These are phyloP conservation scores for Meloidogyne hapla DNA, from an alignment of 1,140 invertebrate species.

Conservation along the genomic window DNA sequence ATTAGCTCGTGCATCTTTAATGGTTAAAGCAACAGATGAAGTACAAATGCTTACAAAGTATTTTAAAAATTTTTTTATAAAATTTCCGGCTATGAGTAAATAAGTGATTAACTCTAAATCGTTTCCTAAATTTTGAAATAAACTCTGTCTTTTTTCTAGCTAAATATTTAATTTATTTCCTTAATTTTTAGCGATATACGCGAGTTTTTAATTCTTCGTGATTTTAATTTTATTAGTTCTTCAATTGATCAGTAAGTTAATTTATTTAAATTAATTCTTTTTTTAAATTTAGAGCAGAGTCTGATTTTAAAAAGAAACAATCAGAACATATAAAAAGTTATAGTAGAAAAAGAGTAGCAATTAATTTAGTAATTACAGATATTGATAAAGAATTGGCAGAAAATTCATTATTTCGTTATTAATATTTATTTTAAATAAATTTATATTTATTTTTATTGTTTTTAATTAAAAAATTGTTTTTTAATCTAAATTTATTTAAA, in stretches of 20 bases:
- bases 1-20: conserved; percentile 39
- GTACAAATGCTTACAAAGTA: conserved; percentile 31
- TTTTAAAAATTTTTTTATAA: too few species aligned
- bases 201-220: conserved; percentile 49
- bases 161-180: neutral
- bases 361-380: conserved; percentile 29
- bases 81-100: too few species aligned
- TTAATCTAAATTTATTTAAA: conserved; percentile 22
- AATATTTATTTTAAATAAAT: conserved; percentile 23
- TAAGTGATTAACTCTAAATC: too few species aligned
- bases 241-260: conserved; percentile 39
- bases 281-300: conserved; percentile 34
- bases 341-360: conserved; percentile 29
- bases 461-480: conserved; percentile 9
- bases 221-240: conserved; percentile 49
- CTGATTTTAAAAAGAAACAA: conserved; percentile 40
- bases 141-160: too few species aligned
- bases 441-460: too few species aligned
- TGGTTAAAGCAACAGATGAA: conserved; percentile 36
- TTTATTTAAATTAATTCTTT: neutral
- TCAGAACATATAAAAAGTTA: conserved; percentile 24
- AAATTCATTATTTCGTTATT: conserved; percentile 40
- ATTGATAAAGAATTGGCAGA: conserved; percentile 41
- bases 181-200: conserved; percentile 49
- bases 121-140: too few species aligned